Percentiles rank a stretch among this genome's conserved stretches.
Conservation (phyloP, 2,888 invertebrate species). For the Sepioteuthis lessoniana region DNA sequence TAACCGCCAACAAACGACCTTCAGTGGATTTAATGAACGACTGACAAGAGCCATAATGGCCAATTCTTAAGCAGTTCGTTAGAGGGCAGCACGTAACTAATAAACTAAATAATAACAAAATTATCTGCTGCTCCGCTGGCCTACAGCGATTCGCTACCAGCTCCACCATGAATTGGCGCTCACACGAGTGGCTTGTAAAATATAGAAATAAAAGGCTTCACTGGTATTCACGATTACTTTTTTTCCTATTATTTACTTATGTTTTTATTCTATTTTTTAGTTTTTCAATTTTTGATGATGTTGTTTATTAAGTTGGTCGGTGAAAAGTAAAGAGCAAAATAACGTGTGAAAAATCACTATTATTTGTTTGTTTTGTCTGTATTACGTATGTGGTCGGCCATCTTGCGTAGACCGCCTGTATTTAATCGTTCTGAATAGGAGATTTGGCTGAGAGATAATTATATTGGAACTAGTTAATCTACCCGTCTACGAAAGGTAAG, state of each 20-base stretch:
- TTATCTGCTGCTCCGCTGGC: slow-evolving; percentile 11
- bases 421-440: too few species aligned
- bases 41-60: slow-evolving; percentile 33
- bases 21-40: slow-evolving; percentile 33
- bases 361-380: too few species aligned
- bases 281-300: neutral
- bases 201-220: neutral
- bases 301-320: neutral
- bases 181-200: neutral
- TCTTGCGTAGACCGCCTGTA: too few species aligned
- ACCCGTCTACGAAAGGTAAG: too few species aligned
- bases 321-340: too few species aligned
- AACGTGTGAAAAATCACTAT: too few species aligned
- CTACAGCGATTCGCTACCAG: neutral
- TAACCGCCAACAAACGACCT: slow-evolving; percentile 23
- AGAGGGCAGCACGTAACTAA: slow-evolving; percentile 33
- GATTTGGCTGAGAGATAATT: too few species aligned
- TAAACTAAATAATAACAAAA: slow-evolving; percentile 12
- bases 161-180: neutral
- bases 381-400: too few species aligned
- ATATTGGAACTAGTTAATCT: too few species aligned
- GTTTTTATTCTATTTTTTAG: neutral
- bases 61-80: slow-evolving; percentile 33
- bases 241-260: too few species aligned
- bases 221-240: neutral